Base-by-base conservation (phyloP, 2,888 invertebrate genomes). In the Eutolmus rufibarbis region DNA sequence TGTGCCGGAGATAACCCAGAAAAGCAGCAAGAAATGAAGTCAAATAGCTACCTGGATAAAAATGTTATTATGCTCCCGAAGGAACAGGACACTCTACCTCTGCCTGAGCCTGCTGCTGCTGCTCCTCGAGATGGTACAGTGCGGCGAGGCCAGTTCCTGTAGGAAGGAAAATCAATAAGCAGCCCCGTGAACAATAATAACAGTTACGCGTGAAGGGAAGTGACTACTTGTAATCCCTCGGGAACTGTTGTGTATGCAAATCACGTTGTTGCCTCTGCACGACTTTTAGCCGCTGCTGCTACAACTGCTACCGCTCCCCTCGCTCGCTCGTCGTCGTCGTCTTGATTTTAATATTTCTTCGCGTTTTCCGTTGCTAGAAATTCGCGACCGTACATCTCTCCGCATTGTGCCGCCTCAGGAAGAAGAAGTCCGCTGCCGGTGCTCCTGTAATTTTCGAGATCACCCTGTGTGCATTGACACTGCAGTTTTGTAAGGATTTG, bases 191-290 rank as follows among this genome's bases (percentile, higher is more conserved):
- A 82, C 82, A 82, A 82, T 82, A 82, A 82, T 82, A 82, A 82
- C 82, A 82, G 82, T 82, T 82, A 57, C 57, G 57, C 82, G 66
- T 57, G 82, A 82, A 82, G 82, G 82, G 82, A 82, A 82, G 82
- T 82, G 82, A 82, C 56, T 66, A 66, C 57, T 66, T 82, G 57
- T 82, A 82, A 82, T 82, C 82, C 82, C 82, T 57, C 82, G 82
- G 82, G 82, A 82, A 82, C 57, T 82, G 66, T 66, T 66, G 23
- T 66, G 82, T 66, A 82, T 82, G 82, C 57, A 82, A 82, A 82
- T 82, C 82, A 82, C 57, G 57, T 57, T 57, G 66, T 28, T 51
- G 51, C 51, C 51, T 51, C 66, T 66, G 37, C 57, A 57, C 82
- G 82, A 82, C 66, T 82, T 82, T 82, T 34, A 66, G 57, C 31